Conservation (phyloP, 2,113 vertebrate genomes). For the Carollia perspicillata region DNA sequence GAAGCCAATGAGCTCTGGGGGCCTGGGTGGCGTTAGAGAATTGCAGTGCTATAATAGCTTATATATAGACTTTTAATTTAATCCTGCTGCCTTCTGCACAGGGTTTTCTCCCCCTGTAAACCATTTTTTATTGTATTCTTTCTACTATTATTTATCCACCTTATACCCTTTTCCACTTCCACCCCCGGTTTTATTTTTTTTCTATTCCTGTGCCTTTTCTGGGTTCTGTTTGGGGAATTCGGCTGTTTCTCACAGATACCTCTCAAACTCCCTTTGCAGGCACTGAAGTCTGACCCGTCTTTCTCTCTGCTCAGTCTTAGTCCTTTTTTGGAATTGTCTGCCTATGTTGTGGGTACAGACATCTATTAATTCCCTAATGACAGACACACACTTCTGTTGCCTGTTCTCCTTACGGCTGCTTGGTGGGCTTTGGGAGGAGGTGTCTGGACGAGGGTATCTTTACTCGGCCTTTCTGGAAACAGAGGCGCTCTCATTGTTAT, state of each 20-base stretch:
- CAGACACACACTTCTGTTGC: neutral
- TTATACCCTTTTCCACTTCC: too few species aligned
- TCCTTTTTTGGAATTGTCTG: neutral
- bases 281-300: neutral
- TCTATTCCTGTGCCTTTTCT: neutral
- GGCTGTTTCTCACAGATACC: neutral
- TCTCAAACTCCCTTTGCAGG: neutral
- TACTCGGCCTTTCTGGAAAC: neutral
- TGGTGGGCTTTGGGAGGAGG: neutral
- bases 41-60: neutral
- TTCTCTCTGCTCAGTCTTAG: neutral
- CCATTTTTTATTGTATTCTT: too few species aligned
- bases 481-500: neutral
- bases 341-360: neutral
- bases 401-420: neutral
- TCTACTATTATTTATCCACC: neutral
- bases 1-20: neutral
- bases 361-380: neutral
- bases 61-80: neutral
- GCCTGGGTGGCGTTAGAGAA: neutral
- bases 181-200: neutral
- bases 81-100: neutral
- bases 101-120: too few species aligned
- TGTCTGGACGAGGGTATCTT: neutral
- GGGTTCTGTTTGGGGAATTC: neutral